A percentile compares a stretch with the other conserved stretches of the same genome.
Conservation (phyloP, 2,888 invertebrate species). For the Cryptophagus acutangulus region DNA sequence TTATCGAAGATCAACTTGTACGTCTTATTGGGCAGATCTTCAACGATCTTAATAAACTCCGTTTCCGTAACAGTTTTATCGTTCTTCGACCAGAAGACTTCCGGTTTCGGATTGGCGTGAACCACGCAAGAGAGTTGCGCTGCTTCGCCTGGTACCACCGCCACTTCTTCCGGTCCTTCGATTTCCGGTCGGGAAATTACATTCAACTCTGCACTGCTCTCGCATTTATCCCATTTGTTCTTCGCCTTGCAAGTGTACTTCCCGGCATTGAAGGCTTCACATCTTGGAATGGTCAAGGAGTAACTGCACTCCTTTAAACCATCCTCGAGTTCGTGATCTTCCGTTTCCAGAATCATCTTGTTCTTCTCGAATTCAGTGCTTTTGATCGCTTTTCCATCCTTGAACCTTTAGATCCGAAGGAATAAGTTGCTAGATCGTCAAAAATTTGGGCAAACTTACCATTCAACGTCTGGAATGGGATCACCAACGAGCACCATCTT, state of each 20-base stretch:
- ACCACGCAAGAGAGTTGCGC: conserved; percentile 73
- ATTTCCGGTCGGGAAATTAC: conserved; percentile 76
- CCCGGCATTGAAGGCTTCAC: conserved; percentile 73
- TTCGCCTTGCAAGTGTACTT: conserved; percentile 73
- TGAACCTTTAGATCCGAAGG: too few species aligned
- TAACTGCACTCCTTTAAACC: conserved; percentile 77
- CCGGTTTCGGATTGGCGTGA: conserved; percentile 85
- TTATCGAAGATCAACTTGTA: conserved; percentile 69
- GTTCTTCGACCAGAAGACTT: conserved; percentile 77
- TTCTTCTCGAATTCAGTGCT: conserved; percentile 54
- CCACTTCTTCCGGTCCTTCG: conserved; percentile 67
- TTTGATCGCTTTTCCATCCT: conserved; percentile 65
- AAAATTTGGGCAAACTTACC: conserved; percentile 53
- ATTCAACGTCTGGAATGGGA: conserved; percentile 81
- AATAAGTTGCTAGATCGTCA: conserved; percentile 1
- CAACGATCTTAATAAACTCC: conserved; percentile 55
- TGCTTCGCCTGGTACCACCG: conserved; percentile 70
- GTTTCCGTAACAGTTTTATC: conserved; percentile 58
- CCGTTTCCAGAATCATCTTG: conserved; percentile 56
- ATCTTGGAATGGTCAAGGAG: conserved; percentile 69
- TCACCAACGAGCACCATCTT: conserved; percentile 79
- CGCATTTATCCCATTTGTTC: conserved; percentile 75
- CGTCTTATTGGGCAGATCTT: conserved; percentile 58
- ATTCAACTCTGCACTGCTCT: conserved; percentile 70
- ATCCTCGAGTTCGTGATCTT: conserved; percentile 65